These are phyloP conservation scores for Parauchenoglanis ngamensis DNA, from an alignment of 2,797 vertebrate genomes.

Conservation along the genomic window DNA sequence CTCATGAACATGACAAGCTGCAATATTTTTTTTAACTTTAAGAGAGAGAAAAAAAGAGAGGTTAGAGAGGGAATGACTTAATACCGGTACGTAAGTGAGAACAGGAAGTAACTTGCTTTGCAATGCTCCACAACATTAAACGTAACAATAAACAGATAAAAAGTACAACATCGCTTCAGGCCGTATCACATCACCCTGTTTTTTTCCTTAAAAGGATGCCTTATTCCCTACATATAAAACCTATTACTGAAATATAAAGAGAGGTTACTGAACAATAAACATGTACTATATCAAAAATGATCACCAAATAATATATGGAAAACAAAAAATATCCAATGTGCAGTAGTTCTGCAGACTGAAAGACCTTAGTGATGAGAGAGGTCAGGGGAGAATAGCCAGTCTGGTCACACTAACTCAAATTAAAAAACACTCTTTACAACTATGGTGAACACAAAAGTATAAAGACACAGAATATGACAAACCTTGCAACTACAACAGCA, in stretches of 20 bases:
- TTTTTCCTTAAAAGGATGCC: neutral
- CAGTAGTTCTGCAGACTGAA: too few relatives aligned
- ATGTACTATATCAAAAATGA: neutral
- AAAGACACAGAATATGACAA: neutral
- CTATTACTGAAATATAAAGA: neutral
- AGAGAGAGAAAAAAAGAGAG: neutral
- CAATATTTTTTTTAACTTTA: neutral
- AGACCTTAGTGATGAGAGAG: neutral
- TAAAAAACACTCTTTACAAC: neutral
- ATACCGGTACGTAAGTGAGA: neutral
- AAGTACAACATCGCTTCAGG: neutral
- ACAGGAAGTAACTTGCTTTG: conserved; percentile 1
- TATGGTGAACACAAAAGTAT: neutral
- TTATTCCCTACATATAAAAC: neutral
- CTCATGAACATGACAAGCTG: neutral
- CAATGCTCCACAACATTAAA: neutral
- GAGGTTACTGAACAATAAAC: neutral
- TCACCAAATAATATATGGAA: neutral
- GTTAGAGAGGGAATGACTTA: neutral
- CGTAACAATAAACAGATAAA: neutral
- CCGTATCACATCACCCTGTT: neutral
- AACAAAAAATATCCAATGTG: neutral
- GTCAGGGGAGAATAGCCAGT: neutral
- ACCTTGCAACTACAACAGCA: neutral
- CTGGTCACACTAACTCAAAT: neutral